These are phyloP conservation scores for Scrobipalpa costella DNA, from an alignment of 2,888 invertebrate species.

Conservation along the genomic window DNA sequence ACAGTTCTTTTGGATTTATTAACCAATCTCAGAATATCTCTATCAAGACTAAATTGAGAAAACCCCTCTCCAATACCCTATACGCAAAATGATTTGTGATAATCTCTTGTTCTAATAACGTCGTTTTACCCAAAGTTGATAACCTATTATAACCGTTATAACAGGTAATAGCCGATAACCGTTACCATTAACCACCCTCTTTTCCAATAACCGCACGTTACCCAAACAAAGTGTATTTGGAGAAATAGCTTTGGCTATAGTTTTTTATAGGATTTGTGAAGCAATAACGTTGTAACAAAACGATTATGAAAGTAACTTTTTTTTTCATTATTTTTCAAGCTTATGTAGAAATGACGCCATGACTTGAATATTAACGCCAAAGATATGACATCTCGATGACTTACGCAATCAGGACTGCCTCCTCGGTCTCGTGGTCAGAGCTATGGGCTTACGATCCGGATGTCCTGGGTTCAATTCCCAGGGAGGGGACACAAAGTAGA, in stretches of 20 bases:
- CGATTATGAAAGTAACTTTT: too few species aligned
- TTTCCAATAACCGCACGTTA: conserved; percentile 23
- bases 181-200: conserved; percentile 23
- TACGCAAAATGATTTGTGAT: conserved; percentile 26
- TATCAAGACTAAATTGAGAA: not conserved
- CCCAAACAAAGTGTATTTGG: conserved; percentile 21
- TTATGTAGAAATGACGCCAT: too few species aligned
- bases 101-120: conserved; percentile 24
- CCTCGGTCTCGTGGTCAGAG: too few species aligned
- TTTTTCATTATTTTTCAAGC: too few species aligned
- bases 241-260: conserved; percentile 13
- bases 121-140: conserved; percentile 23
- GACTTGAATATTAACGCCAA: too few species aligned
- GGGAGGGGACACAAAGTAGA: too few species aligned
- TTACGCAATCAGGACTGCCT: too few species aligned
- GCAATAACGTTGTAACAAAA: conserved; percentile 2
- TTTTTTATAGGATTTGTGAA: not conserved
- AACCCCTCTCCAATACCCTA: not conserved
- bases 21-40: not conserved
- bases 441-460: too few species aligned
- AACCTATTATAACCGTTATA: conserved; percentile 22
- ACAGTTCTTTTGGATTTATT: not conserved
- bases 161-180: conserved; percentile 22
- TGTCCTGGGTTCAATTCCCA: too few species aligned
- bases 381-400: too few species aligned